These are phyloP conservation scores for Diabrotica virgifera DNA, from an alignment of 1,140 invertebrate species.

Conservation along the genomic window DNA sequence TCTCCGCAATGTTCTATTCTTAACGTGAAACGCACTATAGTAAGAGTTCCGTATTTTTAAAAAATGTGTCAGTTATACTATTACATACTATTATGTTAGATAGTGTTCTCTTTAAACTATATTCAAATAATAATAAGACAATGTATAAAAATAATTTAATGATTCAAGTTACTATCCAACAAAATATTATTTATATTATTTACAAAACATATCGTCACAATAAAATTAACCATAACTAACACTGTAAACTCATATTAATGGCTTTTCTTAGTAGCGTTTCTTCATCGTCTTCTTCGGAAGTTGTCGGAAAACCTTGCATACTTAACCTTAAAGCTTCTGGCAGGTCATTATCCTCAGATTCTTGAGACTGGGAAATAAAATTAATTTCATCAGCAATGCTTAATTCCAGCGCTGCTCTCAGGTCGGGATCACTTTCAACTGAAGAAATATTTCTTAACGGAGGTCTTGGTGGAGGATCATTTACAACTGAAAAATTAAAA, in stretches of 20 bases:
- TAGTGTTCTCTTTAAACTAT: too few species aligned
- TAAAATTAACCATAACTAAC: constrained; percentile 38
- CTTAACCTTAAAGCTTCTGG: constrained; percentile 54
- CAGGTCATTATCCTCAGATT: constrained; percentile 42
- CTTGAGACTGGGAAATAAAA: constrained; percentile 13
- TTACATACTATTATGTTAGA: too few species aligned
- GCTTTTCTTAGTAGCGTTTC: constrained; percentile 54
- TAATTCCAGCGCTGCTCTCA: constrained; percentile 43
- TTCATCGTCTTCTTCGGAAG: constrained; percentile 50
- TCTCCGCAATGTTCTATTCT: too few species aligned
- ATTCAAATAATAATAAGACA: too few species aligned
- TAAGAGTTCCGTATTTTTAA: too few species aligned
- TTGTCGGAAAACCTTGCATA: constrained; percentile 42
- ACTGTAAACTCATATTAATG: constrained; percentile 56
- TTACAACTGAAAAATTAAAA: too few species aligned
- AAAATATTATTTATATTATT: too few species aligned
- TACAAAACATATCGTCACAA: neutral
- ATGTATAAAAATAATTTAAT: too few species aligned
- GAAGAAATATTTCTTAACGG: neutral
- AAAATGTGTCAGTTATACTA: too few species aligned
- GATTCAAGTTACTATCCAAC: too few species aligned
- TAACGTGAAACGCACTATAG: too few species aligned
- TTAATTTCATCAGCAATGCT: constrained; percentile 28
- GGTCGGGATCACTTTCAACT: constrained; percentile 51
- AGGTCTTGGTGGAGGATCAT: too few species aligned